Evolutionary conservation across 2,113 vertebrate genomes (phyloP), one percentile per base, ranked within the genome.

Genomic region (Eubucco bourcierii): DNA sequence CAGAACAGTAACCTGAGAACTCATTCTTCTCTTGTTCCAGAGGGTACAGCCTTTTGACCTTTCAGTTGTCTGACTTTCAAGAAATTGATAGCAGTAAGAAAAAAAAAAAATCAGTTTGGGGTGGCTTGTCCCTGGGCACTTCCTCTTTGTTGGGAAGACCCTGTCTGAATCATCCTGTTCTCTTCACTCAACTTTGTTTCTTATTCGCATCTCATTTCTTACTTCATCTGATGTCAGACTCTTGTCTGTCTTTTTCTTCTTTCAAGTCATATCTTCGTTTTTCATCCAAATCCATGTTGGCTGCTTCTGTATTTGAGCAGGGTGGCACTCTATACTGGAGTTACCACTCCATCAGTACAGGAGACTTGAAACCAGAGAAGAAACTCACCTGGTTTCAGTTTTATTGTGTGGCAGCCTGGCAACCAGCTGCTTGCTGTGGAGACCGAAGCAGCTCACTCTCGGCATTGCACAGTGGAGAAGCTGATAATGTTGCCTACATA

Each of bases 61-160:
- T 34, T 74, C 37, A 60, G 28, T 56, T 90, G 15, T n/a, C 47
- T 92, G 84, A 88, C 66, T 41, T 94, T 90, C 59, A 81, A 68
- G 52, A 79, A 68, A 75, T 33, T 25, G 31, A 28, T 86, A 91
- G 64, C 80, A 76, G 61, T 66, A 13, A 47, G 47, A 53, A 92
- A 39, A 56, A 92, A 75, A 39, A 39, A 56, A 92, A 79, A 65
- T 66, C 25, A 50, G 29, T 20, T 58, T 79, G 2, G 24, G 29
- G 17, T 66, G 75, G 34, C 25, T 75, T 3, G 5, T 92, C 80
- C 17, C 65, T 41, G 39, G 20, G 63, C 4, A 53, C 66, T 92
- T 93, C 66, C 53, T 92, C 70, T 87, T 92, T 88, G 33, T 59
- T 87, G 61, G 70, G 63, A 93, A 95, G 70, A 44, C 21, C 10